These are phyloP conservation scores for Brevimyrus niger DNA, from an alignment of 2,113 vertebrate genomes.

Conservation along the genomic window DNA sequence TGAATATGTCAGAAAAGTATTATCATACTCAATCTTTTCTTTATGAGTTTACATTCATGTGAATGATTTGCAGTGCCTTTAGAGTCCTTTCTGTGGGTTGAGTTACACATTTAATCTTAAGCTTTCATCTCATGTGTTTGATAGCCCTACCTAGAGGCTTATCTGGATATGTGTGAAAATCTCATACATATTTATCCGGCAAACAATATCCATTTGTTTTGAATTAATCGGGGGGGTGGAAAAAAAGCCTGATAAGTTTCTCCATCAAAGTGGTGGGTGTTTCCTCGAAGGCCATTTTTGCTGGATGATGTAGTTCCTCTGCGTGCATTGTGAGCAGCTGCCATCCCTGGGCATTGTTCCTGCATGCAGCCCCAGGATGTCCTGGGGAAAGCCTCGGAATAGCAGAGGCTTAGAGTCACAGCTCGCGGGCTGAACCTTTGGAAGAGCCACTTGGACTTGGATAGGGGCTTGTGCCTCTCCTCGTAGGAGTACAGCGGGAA, in stretches of 20 bases:
- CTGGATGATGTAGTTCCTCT: constrained; percentile 68
- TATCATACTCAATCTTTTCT: neutral
- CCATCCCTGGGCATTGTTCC: constrained; percentile 81
- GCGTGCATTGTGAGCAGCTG: constrained; percentile 65
- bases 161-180: neutral
- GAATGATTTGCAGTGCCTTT: neutral
- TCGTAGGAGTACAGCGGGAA: neutral
- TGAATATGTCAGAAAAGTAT: neutral
- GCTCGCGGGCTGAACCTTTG: neutral
- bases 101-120: neutral
- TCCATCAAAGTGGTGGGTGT: neutral
- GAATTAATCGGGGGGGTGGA: neutral
- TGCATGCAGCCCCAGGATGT: constrained; percentile 92
- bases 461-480: neutral
- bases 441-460: neutral
- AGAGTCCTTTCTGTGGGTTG: neutral
- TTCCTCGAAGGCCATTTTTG: constrained; percentile 56
- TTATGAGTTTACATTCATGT: neutral
- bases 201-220: neutral
- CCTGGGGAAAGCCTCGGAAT: constrained; percentile 73
- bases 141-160: neutral
- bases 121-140: too few relatives aligned
- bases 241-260: neutral
- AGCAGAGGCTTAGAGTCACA: constrained; percentile 19
- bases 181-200: neutral